These are phyloP conservation scores for Porites lutea DNA, from an alignment of 64 coral and sea anemone genomes.

Conservation along the genomic window DNA sequence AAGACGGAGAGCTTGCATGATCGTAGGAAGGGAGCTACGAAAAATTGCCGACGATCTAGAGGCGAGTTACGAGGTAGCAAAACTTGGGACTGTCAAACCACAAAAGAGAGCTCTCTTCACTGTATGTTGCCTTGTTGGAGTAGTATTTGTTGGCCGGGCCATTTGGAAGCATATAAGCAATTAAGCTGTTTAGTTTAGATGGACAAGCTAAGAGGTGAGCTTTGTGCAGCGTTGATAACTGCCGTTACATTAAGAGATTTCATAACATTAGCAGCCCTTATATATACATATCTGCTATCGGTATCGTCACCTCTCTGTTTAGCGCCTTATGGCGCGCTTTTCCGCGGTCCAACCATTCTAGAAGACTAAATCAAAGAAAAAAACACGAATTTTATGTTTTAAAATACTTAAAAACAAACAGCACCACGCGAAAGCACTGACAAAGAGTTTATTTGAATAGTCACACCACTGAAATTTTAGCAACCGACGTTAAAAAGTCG, in stretches of 20 bases:
- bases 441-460: no score
- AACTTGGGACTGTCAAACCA: not conserved
- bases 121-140: not conserved
- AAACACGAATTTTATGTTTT: no score
- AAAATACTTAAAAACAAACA: no score
- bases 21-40: conserved; percentile 14
- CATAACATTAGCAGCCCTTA: not conserved
- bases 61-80: not conserved
- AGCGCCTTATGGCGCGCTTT: not conserved
- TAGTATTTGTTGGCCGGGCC: conserved; percentile 4
- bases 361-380: no score
- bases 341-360: no score
- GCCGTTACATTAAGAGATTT: not conserved
- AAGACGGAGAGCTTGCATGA: conserved; percentile 21
- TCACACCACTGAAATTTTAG: no score
- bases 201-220: conserved; percentile 12
- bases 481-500: no score
- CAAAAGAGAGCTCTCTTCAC: not conserved
- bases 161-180: conserved; percentile 23
- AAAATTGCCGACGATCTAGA: conserved; percentile 38
- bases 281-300: not conserved
- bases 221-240: not conserved
- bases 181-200: not conserved
- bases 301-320: not conserved
- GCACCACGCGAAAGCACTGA: no score